Evolutionary conservation across 2,113 vertebrate species (phyloP), one percentile per base, ranked within the genome.

Genomic region (Pedetes capensis): DNA sequence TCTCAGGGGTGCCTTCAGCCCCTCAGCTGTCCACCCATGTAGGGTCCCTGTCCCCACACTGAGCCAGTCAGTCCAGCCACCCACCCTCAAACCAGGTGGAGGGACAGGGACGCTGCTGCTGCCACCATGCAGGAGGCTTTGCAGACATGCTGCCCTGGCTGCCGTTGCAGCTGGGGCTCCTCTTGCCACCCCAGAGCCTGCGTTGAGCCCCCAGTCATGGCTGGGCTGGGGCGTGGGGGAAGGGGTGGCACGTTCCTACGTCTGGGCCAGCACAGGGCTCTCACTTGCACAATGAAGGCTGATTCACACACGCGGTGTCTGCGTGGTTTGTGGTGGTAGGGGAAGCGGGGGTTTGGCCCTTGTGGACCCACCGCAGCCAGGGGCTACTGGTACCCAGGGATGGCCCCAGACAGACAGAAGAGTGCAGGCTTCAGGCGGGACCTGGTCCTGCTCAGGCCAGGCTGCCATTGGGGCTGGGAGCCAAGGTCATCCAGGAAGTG

Each of bases 221-320:
- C 37, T 10, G 29, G 49, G 8, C 17, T 13, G 17, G 68, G 68
- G 29, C 22, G 20, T 47, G 53, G 23, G 29, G 12, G 14, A 8
- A 32, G 20, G 57, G 29, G 27, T 37, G 23, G 34, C 25, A 27
- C 3, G 0, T 23, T 66, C 78, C 22, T 17, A 23, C 44, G 25
- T 64, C 47, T n/a, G 25, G 66, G 34, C 49, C 68, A 84, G 47
- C 2, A 4, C 27, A 29, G 66, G 69, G 37, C 11, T 57, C 47
- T 37, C 5, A 13, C 32, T 66, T 34, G 42, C 47, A 78, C 42
- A 94, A 25, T 61, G 93, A 96, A 97, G 34, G 59, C 93, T 85
- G 68, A 51, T 74, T 59, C 29, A 76, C 37, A 75, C 3, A 0
- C 42, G 6, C 57, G 3, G 29, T 32, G n/a, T 14, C 59, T 7